A percentile compares a stretch with the other conserved stretches of the same genome.
Evolutionary conservation across 2,797 vertebrate genomes (phyloP).

Genomic region (Buphagus erythrorhynchus): DNA sequence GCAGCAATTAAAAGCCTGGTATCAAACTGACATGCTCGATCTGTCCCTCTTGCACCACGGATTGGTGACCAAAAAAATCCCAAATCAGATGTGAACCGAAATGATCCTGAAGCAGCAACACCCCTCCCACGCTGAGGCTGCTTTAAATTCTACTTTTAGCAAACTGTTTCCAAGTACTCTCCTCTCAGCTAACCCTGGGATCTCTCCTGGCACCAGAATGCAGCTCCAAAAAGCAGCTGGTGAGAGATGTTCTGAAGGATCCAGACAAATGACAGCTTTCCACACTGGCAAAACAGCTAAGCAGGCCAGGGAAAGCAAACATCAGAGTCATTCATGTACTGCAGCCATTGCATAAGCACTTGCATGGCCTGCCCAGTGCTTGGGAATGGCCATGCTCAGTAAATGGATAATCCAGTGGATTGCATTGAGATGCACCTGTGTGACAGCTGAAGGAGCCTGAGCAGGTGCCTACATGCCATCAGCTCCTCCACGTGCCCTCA

Average conservation of each 20-base stretch:
- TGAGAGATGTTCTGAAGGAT: not conserved
- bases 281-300: not conserved
- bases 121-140: not conserved
- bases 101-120: not conserved
- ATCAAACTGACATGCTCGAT: not conserved
- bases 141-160: not conserved
- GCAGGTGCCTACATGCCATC: constrained; percentile 52
- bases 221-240: not conserved
- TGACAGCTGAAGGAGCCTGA: not conserved
- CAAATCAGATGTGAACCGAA: not conserved
- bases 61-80: not conserved
- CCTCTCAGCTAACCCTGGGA: not conserved
- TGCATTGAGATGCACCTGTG: constrained; percentile 30
- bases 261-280: not conserved
- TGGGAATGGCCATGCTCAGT: rapidly evolving
- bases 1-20: not conserved
- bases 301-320: not conserved
- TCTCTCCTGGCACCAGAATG: not conserved
- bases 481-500: not conserved
- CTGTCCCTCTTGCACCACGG: not conserved
- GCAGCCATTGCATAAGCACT: not conserved
- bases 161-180: not conserved
- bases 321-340: not conserved
- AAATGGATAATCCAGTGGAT: not conserved
- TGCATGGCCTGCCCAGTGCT: not conserved